These are phyloP conservation scores for Pardalotus punctatus DNA, from an alignment of 2,113 vertebrate species.

Conservation along the genomic window DNA sequence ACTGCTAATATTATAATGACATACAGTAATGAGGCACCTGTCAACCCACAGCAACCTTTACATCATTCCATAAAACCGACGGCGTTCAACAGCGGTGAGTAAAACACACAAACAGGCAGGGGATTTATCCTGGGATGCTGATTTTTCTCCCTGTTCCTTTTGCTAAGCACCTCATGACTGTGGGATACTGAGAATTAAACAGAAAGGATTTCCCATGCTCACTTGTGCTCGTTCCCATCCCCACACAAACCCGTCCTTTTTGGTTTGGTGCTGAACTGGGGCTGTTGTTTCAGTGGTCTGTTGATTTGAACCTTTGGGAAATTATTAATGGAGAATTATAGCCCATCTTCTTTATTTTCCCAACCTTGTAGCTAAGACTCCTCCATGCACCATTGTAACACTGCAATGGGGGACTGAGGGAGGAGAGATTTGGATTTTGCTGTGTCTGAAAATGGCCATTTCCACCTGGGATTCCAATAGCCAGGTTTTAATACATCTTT, in stretches of 20 bases:
- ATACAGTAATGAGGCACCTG: not conserved
- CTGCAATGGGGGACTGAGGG: not conserved
- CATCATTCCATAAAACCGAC: not conserved
- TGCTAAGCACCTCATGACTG: not conserved
- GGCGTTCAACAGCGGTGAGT: not conserved
- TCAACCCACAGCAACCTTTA: not conserved
- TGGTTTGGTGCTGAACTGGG: too few species aligned
- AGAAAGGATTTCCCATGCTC: not conserved
- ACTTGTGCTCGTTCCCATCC: too few species aligned
- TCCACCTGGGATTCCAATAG: not conserved
- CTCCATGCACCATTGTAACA: not conserved
- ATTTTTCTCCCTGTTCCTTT: not conserved
- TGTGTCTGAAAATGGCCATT: not conserved
- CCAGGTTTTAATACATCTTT: not conserved
- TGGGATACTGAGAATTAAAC: not conserved
- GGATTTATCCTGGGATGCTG: not conserved
- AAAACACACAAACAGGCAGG: not conserved
- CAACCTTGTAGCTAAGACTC: not conserved
- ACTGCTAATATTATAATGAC: not conserved
- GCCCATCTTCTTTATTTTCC: not conserved
- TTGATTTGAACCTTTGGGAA: not conserved
- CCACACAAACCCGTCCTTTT: too few species aligned
- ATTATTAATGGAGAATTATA: not conserved
- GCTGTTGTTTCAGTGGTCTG: too few species aligned
- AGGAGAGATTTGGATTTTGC: not conserved